Evolutionary conservation across 2,113 vertebrate genomes (phyloP).

Genomic region (Sialia sialis): DNA sequence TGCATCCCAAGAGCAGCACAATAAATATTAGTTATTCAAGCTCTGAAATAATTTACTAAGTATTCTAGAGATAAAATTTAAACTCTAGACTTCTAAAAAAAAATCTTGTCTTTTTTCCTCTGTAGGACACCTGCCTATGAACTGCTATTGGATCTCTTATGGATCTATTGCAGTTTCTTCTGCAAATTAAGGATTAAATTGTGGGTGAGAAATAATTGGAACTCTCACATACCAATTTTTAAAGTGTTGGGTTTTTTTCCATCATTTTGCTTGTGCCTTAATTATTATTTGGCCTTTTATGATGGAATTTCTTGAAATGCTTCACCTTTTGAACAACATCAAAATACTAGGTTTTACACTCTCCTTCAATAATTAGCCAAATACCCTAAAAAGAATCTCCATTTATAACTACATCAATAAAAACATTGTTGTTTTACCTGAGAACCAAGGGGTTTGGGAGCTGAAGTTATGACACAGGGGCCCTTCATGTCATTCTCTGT

Average conservation of each 20-base stretch:
- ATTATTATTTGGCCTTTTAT: background rate
- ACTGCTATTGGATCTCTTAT: background rate
- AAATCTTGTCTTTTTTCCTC: accelerated
- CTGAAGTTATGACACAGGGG: background rate
- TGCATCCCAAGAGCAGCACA: background rate
- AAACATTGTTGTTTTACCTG: background rate
- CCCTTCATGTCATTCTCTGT: background rate
- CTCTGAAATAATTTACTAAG: background rate
- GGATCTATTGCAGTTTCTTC: background rate
- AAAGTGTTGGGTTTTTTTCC: accelerated
- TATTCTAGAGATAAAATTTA: background rate
- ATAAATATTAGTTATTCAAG: background rate
- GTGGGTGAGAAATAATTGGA: background rate
- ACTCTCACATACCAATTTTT: background rate
- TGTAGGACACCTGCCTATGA: background rate
- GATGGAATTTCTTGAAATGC: background rate
- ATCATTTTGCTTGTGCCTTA: background rate
- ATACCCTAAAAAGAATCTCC: background rate
- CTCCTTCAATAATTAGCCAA: background rate
- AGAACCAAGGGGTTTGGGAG: background rate
- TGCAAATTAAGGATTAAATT: background rate
- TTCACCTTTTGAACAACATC: background rate
- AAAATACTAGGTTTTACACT: background rate
- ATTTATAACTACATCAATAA: background rate
- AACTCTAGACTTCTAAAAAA: background rate